Conservation (phyloP, 2,113 vertebrate genomes). For the Noturus placidus region DNA sequence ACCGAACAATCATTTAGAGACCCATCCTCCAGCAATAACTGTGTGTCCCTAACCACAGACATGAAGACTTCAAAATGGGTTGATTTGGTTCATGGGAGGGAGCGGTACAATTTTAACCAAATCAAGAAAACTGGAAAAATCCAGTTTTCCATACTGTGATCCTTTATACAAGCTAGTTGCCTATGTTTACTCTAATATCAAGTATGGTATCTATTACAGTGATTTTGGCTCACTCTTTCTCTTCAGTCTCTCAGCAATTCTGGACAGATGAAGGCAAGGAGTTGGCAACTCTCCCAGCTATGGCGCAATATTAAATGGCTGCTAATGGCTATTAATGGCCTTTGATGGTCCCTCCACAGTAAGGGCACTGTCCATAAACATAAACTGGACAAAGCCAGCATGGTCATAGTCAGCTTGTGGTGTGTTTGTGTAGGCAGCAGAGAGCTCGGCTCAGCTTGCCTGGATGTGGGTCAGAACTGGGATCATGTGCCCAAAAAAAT, state of each 20-base stretch:
- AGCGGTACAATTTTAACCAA: not conserved
- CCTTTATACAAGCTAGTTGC: not conserved
- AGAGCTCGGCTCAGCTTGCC: constrained; percentile 50
- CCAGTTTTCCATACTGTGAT: not conserved
- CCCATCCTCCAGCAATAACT: not conserved
- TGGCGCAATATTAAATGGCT: constrained; percentile 43
- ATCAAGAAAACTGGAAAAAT: not conserved
- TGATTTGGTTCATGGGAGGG: not conserved
- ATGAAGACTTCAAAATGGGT: not conserved
- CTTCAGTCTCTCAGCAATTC: constrained; percentile 15
- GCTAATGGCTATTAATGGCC: constrained; percentile 50
- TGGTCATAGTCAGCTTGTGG: constrained; percentile 3
- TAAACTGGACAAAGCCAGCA: constrained; percentile 11
- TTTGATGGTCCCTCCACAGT: constrained; percentile 25
- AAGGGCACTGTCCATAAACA: constrained; percentile 30
- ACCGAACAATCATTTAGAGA: not conserved
- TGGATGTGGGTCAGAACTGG: constrained; percentile 54
- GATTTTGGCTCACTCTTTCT: constrained; percentile 13
- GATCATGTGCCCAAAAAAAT: constrained; percentile 45
- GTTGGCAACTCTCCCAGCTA: constrained; percentile 30
- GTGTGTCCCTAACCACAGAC: not conserved
- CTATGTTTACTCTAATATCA: constrained; percentile 2
- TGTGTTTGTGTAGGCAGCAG: constrained; percentile 54
- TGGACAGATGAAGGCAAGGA: constrained; percentile 28
- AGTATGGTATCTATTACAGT: not conserved